These are phyloP conservation scores for Phalera bucephala DNA, from an alignment of 2,888 invertebrate species.

Conservation along the genomic window DNA sequence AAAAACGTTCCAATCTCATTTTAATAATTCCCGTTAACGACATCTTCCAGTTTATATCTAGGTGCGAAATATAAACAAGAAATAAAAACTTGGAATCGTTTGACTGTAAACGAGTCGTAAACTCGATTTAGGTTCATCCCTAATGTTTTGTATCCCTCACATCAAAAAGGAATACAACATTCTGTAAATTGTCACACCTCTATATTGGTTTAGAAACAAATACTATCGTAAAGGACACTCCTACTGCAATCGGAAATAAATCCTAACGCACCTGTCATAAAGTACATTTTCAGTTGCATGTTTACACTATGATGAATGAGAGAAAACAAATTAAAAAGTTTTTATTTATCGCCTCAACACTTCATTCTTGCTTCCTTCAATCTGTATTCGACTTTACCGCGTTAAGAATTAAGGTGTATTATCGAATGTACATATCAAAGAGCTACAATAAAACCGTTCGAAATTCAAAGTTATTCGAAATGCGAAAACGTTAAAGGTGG, in stretches of 20 bases:
- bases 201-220: constrained; percentile 29
- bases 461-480: constrained; percentile 77
- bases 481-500: constrained; percentile 75
- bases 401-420: constrained; percentile 25
- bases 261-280: constrained; percentile 8
- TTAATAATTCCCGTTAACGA: constrained; percentile 30
- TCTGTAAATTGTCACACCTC: constrained; percentile 66
- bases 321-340: constrained; percentile 59
- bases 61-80: constrained; percentile 59
- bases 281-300: constrained; percentile 19
- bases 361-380: constrained; percentile 26
- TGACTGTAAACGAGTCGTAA: constrained; percentile 65
- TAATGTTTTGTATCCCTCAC: constrained; percentile 60
- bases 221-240: constrained; percentile 29
- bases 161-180: constrained; percentile 70
- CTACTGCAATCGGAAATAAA: constrained; percentile 21
- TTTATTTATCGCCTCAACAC: constrained; percentile 69
- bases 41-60: constrained; percentile 40
- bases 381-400: constrained; percentile 14
- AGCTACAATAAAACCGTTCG: constrained; percentile 68
- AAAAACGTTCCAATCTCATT: no score
- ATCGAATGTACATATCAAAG: constrained; percentile 10
- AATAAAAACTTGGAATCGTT: constrained; percentile 73
- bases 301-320: constrained; percentile 33
- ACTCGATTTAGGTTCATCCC: constrained; percentile 69